Evolutionary conservation across 2,888 invertebrate species (phyloP), one percentile per base, ranked within the genome.

Genomic region (Phasia obesa): DNA sequence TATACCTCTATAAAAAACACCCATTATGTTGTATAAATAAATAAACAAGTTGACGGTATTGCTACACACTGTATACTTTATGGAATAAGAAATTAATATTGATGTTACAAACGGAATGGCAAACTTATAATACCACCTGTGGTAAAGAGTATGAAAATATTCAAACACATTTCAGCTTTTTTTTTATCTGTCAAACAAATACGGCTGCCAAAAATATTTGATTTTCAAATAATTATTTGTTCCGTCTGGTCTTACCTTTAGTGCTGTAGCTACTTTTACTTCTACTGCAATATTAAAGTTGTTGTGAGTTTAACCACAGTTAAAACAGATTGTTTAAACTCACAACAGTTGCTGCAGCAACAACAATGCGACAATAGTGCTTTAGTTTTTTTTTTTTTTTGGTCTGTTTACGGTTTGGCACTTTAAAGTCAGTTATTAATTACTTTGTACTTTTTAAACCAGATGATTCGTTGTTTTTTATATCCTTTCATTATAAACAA

Each of bases 371-470:
- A 31, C 31, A 67, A 69, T 23, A 49, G 47, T 17, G 23, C 49
- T 71, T 59, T 38, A 17, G 15, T 59, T 67, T 65, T 57, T 0
- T 49, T 53, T 7, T 59, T 67, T 65, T 57, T 0, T 49, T 53
- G 42, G 44, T 62, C 31, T 53, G 67, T 44, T 77, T 62, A 21
- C 23, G 53, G 60, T 42, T 69, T 60, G 35, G 69, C 60, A 60
- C 60, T 62, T 77, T 67, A 23, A 69, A 69, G 69, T 69, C 42
- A 38, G 49, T 60, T 60, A 67, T 76, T 44, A 77, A 77, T 77
- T 44, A 62, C 53, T 70, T 57, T n/a, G n/a, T 19, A 17, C 7
- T 15, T n/a, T 19, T 47, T 19, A 9, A 5, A 47, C 19, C 27
- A 55, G n/a, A 55, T 47, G 44, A 47, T 47, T 47, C 19, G 15